Evolutionary conservation across 2,888 invertebrate genomes (phyloP).

Genomic region (Zaprionus obscuricornis): DNA sequence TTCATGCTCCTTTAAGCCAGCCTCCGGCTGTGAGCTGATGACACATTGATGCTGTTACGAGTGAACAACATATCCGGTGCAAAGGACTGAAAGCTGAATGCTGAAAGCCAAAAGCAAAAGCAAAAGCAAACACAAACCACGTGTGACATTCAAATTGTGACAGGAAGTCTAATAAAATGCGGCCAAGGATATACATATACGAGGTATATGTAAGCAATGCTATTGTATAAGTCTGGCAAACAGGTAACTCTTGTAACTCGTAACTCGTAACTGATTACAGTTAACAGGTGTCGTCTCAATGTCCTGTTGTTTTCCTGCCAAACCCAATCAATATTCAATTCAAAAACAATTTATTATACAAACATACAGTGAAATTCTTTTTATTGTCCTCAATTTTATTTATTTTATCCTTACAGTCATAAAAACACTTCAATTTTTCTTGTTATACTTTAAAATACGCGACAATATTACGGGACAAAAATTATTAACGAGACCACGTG

Average conservation of each 20-base stretch:
- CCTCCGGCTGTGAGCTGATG: neutral
- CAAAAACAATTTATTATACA: conserved; percentile 43
- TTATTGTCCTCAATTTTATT: no score
- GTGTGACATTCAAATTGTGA: conserved; percentile 40
- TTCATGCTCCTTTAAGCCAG: conserved; percentile 13
- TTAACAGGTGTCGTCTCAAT: no score
- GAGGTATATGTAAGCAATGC: neutral
- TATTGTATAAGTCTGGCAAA: no score
- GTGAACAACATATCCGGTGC: conserved; percentile 8
- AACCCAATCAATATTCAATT: conserved; percentile 43
- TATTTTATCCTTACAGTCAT: no score
- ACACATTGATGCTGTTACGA: conserved; percentile 14
- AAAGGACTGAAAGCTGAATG: neutral
- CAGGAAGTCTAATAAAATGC: conserved; percentile 38
- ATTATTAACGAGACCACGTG: no score
- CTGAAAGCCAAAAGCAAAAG: neutral
- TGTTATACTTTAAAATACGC: no score
- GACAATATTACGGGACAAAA: no score
- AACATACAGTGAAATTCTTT: neutral
- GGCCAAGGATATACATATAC: conserved; percentile 9
- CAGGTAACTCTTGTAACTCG: no score
- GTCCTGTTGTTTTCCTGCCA: neutral
- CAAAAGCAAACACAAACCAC: neutral
- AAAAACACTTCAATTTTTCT: no score
- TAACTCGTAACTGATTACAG: no score